These are phyloP conservation scores for Ochotona curzoniae DNA, from an alignment of 2,113 vertebrate genomes.

Conservation along the genomic window DNA sequence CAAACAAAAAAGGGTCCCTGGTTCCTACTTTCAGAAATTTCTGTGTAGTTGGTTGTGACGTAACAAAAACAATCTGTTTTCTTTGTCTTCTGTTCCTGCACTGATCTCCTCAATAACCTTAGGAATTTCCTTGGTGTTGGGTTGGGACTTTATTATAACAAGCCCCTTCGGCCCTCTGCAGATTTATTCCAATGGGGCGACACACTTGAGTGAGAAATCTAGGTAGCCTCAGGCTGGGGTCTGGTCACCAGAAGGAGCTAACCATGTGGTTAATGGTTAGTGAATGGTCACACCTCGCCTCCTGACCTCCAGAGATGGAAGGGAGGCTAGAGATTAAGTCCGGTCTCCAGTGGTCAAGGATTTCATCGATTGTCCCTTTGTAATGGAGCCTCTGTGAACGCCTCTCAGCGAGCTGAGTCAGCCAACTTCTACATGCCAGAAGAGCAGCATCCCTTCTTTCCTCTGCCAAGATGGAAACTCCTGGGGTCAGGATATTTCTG, in stretches of 20 bases:
- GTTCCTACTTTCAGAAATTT: neutral
- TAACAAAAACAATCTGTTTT: neutral
- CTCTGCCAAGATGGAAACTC: neutral
- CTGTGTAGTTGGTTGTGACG: neutral
- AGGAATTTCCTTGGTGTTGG: neutral
- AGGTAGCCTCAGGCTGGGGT: neutral
- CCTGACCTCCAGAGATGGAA: neutral
- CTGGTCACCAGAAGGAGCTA: neutral
- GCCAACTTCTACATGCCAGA: too few relatives aligned
- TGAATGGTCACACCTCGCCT: too few relatives aligned
- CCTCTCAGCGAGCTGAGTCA: neutral
- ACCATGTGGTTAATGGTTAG: neutral
- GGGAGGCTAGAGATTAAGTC: neutral
- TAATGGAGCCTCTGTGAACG: neutral
- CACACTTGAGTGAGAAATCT: neutral
- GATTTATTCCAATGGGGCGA: neutral
- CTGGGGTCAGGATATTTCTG: rapidly evolving
- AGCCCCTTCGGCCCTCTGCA: neutral
- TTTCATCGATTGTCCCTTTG: neutral
- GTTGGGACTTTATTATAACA: neutral
- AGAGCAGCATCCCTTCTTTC: too few relatives aligned
- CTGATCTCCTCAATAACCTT: neutral
- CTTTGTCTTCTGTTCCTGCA: neutral
- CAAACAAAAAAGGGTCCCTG: neutral
- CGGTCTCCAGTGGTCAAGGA: neutral